These are phyloP conservation scores for Achlya flavicornis DNA, from an alignment of 2,888 invertebrate species.

Conservation along the genomic window DNA sequence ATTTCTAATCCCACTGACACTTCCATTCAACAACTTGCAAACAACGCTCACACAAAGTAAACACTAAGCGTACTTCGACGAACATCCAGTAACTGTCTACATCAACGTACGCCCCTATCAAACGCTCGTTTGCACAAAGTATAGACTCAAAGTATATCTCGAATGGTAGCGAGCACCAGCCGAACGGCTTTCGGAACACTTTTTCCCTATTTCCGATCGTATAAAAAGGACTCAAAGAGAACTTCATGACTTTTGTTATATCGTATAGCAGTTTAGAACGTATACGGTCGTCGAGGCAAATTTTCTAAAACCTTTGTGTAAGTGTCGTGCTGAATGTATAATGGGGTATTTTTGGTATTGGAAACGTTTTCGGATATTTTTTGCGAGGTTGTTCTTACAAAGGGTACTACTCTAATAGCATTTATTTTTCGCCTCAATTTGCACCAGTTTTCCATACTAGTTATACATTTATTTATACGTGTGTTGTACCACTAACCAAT, in stretches of 20 bases:
- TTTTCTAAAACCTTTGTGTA: slow-evolving; percentile 50
- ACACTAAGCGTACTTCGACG: slow-evolving; percentile 4
- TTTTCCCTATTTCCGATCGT: slow-evolving; percentile 76
- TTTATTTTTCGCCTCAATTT: not conserved
- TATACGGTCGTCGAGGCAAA: slow-evolving; percentile 35
- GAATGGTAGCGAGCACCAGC: slow-evolving; percentile 64
- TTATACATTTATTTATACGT: too few relatives aligned
- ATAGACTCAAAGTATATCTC: slow-evolving; percentile 73
- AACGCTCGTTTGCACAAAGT: slow-evolving; percentile 80
- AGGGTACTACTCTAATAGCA: not conserved
- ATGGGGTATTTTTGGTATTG: slow-evolving; percentile 27
- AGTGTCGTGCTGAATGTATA: slow-evolving; percentile 33
- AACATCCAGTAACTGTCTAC: slow-evolving; percentile 46
- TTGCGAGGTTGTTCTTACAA: not conserved
- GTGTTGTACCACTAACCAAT: too few relatives aligned
- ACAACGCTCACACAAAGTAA: slow-evolving; percentile 1
- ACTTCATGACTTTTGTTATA: slow-evolving; percentile 79
- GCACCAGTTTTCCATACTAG: not conserved
- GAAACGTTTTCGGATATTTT: slow-evolving; percentile 12
- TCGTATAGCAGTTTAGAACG: slow-evolving; percentile 61
- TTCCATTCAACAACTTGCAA: not conserved
- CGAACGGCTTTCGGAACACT: slow-evolving; percentile 76
- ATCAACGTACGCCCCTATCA: slow-evolving; percentile 64
- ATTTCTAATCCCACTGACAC: not conserved
- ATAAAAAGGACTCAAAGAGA: slow-evolving; percentile 75